Base-by-base conservation (phyloP, 2,113 vertebrate species). In the Mionectes macconnelli region DNA sequence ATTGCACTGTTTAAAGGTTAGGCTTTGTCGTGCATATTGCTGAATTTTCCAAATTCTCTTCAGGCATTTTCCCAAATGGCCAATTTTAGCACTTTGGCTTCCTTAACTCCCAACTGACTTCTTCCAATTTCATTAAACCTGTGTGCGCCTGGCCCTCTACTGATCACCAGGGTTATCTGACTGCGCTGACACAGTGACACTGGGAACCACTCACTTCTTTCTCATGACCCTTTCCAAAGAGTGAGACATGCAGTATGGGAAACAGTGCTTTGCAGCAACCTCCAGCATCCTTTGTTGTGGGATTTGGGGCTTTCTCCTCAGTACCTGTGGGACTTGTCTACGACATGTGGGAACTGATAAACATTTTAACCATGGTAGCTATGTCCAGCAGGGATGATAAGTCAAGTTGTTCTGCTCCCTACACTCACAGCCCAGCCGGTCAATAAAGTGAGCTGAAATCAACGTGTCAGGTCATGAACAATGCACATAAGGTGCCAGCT, bases 211-310 rank as follows among this genome's bases (percentile, higher is more conserved):
- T 56, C 0, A 0, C 8, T 28, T 47, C 57, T 67, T 91, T n/a
- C 30, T 50, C 10, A 20, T 18, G 20, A 30, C 6, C 6, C 7
- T 14, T 88, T 83, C 75, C 17, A 55, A 55, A 87, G 21, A n/a
- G 19, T 24, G 57, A 35, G 35, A 60, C 0, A 1, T 0, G 1
- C 23, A 49, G 6, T 0, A 1, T 33, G 25, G 27, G 35, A 75
- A 95, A 59, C 1, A 1, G 19, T n/a, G 35, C 20, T 63, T 63
- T 72, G 24, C 27, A 62, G 53, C 8, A 72, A 30, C 14, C 12
- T 35, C 63, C 76, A 52, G 35, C 23, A 52, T 30, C 20, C n/a
- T 69, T 37, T 27, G 33, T 18, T n/a, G 21, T 14, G 62, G 63
- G 63, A 69, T 63, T 53, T 82, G 52, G 49, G 12, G 10, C 24